These are phyloP conservation scores for Eupithecia abbreviata DNA, from an alignment of 2,888 invertebrate species.

Conservation along the genomic window DNA sequence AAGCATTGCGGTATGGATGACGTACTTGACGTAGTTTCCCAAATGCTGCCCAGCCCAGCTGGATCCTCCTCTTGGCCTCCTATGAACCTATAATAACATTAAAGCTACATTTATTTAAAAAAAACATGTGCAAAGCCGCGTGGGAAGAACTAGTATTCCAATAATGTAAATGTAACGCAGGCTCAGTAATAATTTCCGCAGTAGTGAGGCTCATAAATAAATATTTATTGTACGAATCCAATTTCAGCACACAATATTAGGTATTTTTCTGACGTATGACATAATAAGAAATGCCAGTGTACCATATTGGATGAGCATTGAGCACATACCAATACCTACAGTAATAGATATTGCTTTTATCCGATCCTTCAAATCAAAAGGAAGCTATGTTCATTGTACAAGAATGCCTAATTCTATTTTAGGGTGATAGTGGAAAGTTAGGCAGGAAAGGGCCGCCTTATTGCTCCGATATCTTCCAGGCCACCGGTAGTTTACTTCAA, in stretches of 20 bases:
- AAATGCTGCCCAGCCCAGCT: no score
- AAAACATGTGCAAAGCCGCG: no score
- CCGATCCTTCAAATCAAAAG: conserved; percentile 5
- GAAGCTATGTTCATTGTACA: not conserved
- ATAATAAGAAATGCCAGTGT: conserved; percentile 56
- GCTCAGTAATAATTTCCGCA: conserved; percentile 19
- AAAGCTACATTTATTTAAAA: no score
- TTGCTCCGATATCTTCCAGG: not conserved
- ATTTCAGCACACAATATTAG: conserved; percentile 33
- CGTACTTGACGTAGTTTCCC: no score
- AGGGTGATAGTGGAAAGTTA: not conserved
- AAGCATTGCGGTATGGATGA: no score
- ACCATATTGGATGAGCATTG: conserved; percentile 46
- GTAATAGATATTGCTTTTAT: conserved; percentile 6
- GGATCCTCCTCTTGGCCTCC: no score
- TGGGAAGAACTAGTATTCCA: not conserved
- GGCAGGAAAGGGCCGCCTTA: not conserved
- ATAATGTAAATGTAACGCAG: not conserved
- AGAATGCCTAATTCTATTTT: not conserved
- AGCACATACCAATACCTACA: not conserved
- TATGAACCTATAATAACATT: no score
- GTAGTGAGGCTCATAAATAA: conserved; percentile 24
- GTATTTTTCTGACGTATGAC: conserved; percentile 50
- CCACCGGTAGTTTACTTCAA: not conserved
- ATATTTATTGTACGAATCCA: conserved; percentile 40